Evolutionary conservation across 1,140 invertebrate species (phyloP).

Genomic region (Bombus confusus): DNA sequence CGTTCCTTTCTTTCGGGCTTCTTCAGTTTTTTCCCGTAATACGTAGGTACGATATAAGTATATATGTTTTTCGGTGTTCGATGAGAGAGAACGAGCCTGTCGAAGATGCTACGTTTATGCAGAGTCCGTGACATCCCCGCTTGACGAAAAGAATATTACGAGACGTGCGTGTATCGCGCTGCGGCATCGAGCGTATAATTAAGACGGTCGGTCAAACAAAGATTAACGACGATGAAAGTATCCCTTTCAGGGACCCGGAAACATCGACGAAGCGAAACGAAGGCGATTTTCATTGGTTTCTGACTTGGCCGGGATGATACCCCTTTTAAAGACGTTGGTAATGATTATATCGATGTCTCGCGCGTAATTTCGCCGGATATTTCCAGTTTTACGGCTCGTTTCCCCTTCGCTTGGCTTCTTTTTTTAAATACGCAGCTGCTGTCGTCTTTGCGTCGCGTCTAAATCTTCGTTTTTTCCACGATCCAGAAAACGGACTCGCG

Average conservation of each 20-base stretch:
- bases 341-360: not conserved
- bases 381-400: not conserved
- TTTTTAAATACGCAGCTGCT: not conserved
- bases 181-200: slow-evolving; percentile 6
- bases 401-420: not conserved
- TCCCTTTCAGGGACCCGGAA: slow-evolving; percentile 16
- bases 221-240: slow-evolving; percentile 28
- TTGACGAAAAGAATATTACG: not conserved
- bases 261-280: not conserved
- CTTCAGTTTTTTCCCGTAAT: not conserved
- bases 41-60: not conserved
- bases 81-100: not conserved
- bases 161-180: not conserved
- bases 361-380: not conserved
- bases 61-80: not conserved
- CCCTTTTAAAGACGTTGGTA: not conserved
- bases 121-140: not conserved
- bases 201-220: not conserved
- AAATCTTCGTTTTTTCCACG: not conserved
- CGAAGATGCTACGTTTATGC: not conserved
- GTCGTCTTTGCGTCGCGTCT: not conserved
- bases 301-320: not conserved
- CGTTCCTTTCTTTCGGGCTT: not conserved
- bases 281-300: not conserved
- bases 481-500: too few relatives aligned